Evolutionary conservation across 2,888 invertebrate species (phyloP).

Genomic region (Actias luna): DNA sequence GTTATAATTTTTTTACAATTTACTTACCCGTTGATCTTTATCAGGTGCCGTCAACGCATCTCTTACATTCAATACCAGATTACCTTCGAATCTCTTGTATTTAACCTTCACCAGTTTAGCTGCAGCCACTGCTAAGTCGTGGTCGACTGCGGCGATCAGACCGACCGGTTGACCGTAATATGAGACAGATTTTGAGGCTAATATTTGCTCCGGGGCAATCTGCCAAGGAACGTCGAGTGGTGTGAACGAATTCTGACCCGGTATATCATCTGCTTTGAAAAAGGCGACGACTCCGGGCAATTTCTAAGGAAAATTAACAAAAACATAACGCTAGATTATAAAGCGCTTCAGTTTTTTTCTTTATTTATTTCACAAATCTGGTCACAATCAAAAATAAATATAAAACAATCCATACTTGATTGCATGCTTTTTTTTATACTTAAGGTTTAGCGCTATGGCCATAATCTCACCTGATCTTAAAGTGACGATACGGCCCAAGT

Average conservation of each 20-base stretch:
- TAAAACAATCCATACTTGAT: no score
- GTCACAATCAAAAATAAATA: no score
- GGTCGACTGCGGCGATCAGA: conserved; percentile 85
- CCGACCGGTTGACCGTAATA: conserved; percentile 90
- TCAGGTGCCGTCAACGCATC: conserved; percentile 76
- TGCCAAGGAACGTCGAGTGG: conserved; percentile 58
- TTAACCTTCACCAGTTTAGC: conserved; percentile 72
- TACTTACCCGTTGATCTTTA: conserved; percentile 61
- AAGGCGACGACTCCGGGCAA: conserved; percentile 85
- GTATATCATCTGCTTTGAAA: conserved; percentile 85
- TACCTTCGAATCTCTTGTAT: conserved; percentile 72
- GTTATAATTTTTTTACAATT: neutral
- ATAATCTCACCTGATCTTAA: no score
- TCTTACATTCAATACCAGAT: conserved; percentile 64
- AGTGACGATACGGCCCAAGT: no score
- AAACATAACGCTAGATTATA: neutral
- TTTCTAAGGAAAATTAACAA: conserved; percentile 67
- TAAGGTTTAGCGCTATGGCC: no score
- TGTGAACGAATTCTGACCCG: conserved; percentile 84
- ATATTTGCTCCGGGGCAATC: conserved; percentile 69
- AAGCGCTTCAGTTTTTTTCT: no score
- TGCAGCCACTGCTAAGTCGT: conserved; percentile 62
- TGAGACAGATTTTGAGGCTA: conserved; percentile 76
- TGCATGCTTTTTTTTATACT: no score
- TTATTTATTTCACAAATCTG: no score